Evolutionary conservation across 2,888 invertebrate genomes (phyloP), one percentile per base, ranked within the genome.

Genomic region (Drosophila colorata): DNA sequence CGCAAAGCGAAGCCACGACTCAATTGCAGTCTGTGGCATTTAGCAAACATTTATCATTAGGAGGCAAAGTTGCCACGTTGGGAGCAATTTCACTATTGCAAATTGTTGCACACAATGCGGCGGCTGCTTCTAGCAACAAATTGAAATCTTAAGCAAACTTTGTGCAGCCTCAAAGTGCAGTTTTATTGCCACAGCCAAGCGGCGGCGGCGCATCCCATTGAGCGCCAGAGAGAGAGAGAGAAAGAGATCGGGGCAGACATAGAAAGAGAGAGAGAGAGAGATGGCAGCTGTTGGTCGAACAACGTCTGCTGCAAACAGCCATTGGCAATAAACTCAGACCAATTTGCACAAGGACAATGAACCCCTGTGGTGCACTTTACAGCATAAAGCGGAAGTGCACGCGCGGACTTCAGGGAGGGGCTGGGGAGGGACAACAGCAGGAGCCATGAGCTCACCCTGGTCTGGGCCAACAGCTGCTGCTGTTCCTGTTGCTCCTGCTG

Each of bases 281-380:
- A 57, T 25, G 41, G 52, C 77, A 76, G 65, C 55, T 60, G 78
- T 58, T 74, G 69, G 73, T 60, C 68, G 63, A 69, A 66, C 78
- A 57, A 35, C 59, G 76, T 69, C 80, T 79, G 69, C 64, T 61
- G 37, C 63, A 57, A 64, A 69, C 73, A 73, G 76, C 80, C 80
- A 78, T 69, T 72, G 75, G 86, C 88, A 74, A 88, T 88, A 88
- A 87, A 86, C 79, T 78, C 69, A 74, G 88, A 87, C 85, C 86
- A 88, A 86, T 86, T 88, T 87, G 85, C 78, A 75, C 81, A 84
- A 88, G 88, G 85, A 87, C 86, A 85, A 88, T 87, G 88, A 87
- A 87, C 87, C 86, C 86, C 88, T 87, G 85, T 60, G 81, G 88
- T 81, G 87, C 87, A 86, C 74, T 86, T 83, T 74, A 69, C 64